Percentiles rank a stretch among this genome's conserved stretches.
These are phyloP conservation scores for Pithys albifrons DNA, from an alignment of 2,113 vertebrate species.

Conservation along the genomic window DNA sequence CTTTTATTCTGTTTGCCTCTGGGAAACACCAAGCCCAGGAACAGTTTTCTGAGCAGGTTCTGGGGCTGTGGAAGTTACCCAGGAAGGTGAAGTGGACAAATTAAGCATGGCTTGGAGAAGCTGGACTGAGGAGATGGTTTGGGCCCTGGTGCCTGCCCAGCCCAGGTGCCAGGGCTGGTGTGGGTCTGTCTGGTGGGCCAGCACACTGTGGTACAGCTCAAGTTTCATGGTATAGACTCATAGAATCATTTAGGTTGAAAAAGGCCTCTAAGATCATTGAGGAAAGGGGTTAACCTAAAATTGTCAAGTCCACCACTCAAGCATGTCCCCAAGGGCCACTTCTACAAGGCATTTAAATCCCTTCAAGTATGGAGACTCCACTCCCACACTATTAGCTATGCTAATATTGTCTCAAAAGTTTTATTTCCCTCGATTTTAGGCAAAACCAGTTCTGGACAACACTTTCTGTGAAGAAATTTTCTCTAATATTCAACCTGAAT, in stretches of 20 bases:
- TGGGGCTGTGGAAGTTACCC: accelerated
- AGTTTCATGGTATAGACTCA: accelerated
- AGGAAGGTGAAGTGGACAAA: neutral
- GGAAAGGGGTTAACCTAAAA: neutral
- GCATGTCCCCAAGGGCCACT: neutral
- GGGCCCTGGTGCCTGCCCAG: neutral
- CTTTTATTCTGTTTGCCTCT: accelerated
- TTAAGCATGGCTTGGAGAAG: neutral
- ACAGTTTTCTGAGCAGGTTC: neutral
- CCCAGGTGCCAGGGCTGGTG: neutral
- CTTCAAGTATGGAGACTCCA: neutral
- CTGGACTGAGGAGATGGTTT: neutral
- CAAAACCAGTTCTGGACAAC: neutral
- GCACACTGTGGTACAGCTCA: accelerated
- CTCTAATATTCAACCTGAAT: neutral
- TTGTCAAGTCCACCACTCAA: neutral
- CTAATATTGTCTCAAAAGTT: too few relatives aligned
- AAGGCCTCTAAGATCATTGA: neutral
- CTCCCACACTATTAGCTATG: too few relatives aligned
- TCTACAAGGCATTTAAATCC: neutral
- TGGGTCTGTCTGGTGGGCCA: neutral
- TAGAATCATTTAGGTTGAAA: neutral
- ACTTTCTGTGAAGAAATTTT: neutral
- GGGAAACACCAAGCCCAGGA: neutral
- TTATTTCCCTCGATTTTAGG: too few relatives aligned